A percentile compares a stretch with the other conserved stretches of the same genome.
Evolutionary conservation across 1,140 invertebrate genomes (phyloP).

Genomic region (Trypoxylus dichotomus): DNA sequence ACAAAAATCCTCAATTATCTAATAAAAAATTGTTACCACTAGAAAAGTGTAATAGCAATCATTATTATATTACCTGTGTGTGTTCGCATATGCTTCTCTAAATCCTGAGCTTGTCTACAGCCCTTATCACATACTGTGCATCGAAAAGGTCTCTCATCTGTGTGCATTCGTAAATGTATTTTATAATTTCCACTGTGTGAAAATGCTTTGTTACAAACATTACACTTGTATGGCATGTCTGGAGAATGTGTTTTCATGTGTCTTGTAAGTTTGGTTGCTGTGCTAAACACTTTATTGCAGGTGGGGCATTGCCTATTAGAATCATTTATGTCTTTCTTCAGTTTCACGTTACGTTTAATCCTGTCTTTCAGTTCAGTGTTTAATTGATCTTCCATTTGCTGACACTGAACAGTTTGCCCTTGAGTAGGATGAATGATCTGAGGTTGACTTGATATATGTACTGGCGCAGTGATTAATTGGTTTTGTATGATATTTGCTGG

Average conservation of each 20-base stretch:
- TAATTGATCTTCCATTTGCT: constrained; percentile 32
- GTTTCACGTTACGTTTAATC: constrained; percentile 36
- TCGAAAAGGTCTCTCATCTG: constrained; percentile 62
- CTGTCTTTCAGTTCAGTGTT: constrained; percentile 38
- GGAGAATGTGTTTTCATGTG: constrained; percentile 66
- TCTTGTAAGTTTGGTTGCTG: constrained; percentile 60
- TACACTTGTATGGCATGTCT: constrained; percentile 72
- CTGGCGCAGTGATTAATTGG: constrained; percentile 33
- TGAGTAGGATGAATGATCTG: constrained; percentile 33
- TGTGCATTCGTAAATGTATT: constrained; percentile 63
- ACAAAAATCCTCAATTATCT: too few relatives aligned
- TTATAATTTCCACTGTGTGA: constrained; percentile 66
- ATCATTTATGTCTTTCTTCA: constrained; percentile 37
- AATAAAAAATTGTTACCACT: too few relatives aligned
- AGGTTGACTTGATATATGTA: constrained; percentile 27
- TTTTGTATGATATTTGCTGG: constrained; percentile 39
- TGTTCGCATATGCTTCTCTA: constrained; percentile 61
- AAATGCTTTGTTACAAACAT: constrained; percentile 70
- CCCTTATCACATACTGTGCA: constrained; percentile 64
- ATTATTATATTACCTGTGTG: constrained; percentile 54
- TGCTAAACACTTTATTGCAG: constrained; percentile 61
- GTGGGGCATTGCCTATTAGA: constrained; percentile 56
- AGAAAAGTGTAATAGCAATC: too few relatives aligned
- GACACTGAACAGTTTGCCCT: constrained; percentile 26
- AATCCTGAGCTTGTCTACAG: constrained; percentile 60